Base-by-base conservation (phyloP, 2,113 vertebrate species). In the Melanerpes aurifrons region DNA sequence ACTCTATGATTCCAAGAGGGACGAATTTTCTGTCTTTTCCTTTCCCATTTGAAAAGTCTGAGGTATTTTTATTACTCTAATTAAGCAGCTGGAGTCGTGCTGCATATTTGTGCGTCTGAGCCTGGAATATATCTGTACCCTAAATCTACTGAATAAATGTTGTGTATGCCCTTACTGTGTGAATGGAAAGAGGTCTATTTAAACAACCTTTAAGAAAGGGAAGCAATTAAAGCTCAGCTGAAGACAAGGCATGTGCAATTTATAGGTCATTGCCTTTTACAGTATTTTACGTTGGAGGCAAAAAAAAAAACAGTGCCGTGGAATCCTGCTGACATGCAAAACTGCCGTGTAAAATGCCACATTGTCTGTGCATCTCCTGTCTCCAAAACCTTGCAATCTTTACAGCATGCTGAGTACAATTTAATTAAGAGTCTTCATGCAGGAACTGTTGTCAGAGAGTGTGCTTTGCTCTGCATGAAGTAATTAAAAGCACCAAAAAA, bases 351-450 rank as follows among this genome's bases (percentile, higher is more conserved):
- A 66, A 93, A 82, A 85, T 59, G 20, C 63, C 59, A 64, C 24
- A 54, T 77, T 92, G 86, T 63, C 13, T 0, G 0, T 63, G 37
- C 47, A 73, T 50, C 25, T 63, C 31, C 22, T 81, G 20, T 43
- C 64, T 92, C 66, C 48, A 53, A 93, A 90, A 81, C 43, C 68
- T 85, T 87, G 53, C 62, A 79, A 68, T 76, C 90, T 94, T 86
- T 94, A 80, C 58, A 78, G 56, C 70, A 79, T 18, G 50, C 74
- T 71, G 92, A 78, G 84, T 83, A 84, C 76, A 85, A 91, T 92
- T 93, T 93, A 93, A 95, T 95, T 89, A 95, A 81, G 83, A 63
- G 77, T 45, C 35, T 86, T 86, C 61, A 82, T 69, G 58, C 70
- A 45, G 37, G 43, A 63, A 35, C 48, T 73, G 71, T 76, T 93